These are phyloP conservation scores for Petroica traversi DNA, from an alignment of 2,113 vertebrate species.

Conservation along the genomic window DNA sequence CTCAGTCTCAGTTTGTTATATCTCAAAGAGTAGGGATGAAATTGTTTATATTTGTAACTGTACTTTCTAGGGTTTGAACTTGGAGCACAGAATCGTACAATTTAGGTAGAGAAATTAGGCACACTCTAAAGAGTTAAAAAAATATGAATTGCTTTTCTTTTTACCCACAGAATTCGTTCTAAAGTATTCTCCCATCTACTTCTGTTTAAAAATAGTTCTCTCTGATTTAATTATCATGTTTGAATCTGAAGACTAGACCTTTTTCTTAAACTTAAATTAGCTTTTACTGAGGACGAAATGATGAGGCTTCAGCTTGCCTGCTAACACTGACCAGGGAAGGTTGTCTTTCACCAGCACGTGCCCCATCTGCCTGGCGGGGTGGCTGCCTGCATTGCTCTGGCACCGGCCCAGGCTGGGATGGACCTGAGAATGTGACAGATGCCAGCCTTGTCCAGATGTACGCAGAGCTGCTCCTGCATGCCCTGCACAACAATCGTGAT, in stretches of 20 bases:
- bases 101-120: neutral
- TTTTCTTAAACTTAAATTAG: neutral
- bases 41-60: neutral
- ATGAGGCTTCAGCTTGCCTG: neutral
- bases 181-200: neutral
- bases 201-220: neutral
- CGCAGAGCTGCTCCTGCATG: neutral
- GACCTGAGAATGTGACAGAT: slow-evolving; percentile 28
- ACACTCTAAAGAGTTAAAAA: neutral
- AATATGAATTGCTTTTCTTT: neutral
- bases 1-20: neutral
- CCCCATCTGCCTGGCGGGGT: neutral
- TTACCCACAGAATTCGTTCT: neutral
- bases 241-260: neutral
- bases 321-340: neutral
- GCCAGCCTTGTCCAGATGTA: slow-evolving; percentile 34
- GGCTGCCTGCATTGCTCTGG: slow-evolving; percentile 9
- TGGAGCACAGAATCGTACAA: fast-evolving
- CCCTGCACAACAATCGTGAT: neutral
- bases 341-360: neutral
- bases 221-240: neutral
- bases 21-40: neutral
- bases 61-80: neutral
- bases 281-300: neutral
- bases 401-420: neutral